Conservation (phyloP, 2,113 vertebrate species). For the Mugil cephalus region DNA sequence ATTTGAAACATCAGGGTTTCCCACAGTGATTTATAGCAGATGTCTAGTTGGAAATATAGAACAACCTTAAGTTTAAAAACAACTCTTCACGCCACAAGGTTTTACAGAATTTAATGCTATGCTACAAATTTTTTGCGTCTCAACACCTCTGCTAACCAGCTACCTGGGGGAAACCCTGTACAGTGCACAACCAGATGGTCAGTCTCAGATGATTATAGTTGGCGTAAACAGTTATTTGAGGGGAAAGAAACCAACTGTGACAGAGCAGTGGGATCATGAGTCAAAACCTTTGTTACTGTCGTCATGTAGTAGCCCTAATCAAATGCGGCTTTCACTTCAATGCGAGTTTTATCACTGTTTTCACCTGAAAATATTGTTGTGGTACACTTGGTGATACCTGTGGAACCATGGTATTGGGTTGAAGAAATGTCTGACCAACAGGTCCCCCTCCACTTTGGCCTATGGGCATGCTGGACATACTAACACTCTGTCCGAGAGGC, state of each 20-base stretch:
- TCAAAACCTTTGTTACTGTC: not conserved
- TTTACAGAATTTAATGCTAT: not conserved
- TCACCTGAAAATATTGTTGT: conserved; percentile 85
- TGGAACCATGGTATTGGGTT: conserved; percentile 79
- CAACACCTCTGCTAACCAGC: not conserved
- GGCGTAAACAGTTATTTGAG: conserved; percentile 44
- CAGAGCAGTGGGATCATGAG: not conserved
- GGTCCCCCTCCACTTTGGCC: conserved; percentile 78
- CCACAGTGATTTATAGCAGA: conserved; percentile 46
- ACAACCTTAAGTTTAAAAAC: not conserved
- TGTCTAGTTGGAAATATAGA: not conserved
- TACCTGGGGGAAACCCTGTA: conserved; percentile 55
- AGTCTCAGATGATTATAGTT: conserved; percentile 44
- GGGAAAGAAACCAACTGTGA: conserved; percentile 18
- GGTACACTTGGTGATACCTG: conserved; percentile 82
- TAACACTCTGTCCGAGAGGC: conserved; percentile 80
- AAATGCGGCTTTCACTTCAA: conserved; percentile 18
- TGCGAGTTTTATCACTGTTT: conserved; percentile 44
- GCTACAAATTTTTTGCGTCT: not conserved
- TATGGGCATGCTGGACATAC: conserved; percentile 70
- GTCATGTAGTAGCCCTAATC: not conserved
- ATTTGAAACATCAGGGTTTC: conserved; percentile 61
- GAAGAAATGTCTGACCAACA: conserved; percentile 79
- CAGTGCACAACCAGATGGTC: conserved; percentile 20
- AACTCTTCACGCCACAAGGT: not conserved